phyloP scores from a whole-genome alignment of 2,113 vertebrate species.

The Calyptomena viridis region DNA sequence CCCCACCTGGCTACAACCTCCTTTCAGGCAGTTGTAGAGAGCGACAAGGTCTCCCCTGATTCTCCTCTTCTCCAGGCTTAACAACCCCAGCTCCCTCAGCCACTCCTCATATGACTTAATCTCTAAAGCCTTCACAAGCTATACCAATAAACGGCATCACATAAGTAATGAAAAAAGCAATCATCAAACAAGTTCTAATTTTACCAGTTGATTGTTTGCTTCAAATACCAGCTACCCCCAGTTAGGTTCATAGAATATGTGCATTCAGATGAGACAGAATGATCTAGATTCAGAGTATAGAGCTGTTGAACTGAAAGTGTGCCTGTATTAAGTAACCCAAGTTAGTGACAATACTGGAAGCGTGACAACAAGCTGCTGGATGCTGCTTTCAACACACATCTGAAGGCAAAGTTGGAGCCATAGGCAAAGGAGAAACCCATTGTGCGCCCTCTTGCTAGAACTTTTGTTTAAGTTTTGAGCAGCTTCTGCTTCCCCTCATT shows the following conservation, averaged over 20 bases:
- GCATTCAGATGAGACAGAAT: not conserved
- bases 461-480: not conserved
- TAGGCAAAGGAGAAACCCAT: not conserved
- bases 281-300: not conserved
- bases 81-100: not conserved
- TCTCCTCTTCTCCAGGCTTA: not conserved
- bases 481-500: not conserved
- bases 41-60: not conserved
- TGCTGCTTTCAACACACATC: not conserved
- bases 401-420: not conserved
- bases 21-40: not conserved
- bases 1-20: not conserved
- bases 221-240: not conserved
- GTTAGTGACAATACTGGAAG: not conserved
- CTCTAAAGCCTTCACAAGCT: not conserved
- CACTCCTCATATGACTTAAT: not conserved
- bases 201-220: not conserved
- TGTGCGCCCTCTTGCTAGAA: not conserved
- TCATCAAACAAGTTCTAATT: not conserved
- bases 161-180: not conserved
- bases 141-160: not conserved
- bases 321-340: not conserved
- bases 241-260: not conserved
- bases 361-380: not conserved
- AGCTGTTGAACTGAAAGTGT: not conserved